phyloP scores from a whole-genome alignment of 2,888 invertebrate genomes.

The Eutolmus rufibarbis region DNA sequence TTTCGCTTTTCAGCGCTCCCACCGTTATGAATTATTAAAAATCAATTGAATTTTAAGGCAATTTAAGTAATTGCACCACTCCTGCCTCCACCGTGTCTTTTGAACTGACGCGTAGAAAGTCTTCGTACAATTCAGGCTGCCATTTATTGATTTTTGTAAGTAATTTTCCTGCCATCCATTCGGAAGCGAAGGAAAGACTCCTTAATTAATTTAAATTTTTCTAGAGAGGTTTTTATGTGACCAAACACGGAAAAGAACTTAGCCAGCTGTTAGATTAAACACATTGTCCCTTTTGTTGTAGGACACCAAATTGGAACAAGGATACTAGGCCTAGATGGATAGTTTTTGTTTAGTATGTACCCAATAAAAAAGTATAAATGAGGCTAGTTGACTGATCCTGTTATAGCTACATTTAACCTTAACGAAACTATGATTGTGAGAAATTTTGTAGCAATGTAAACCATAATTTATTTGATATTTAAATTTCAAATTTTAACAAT shows the following conservation, averaged over 20 bases:
- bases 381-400: neutral
- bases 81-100: neutral
- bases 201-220: neutral
- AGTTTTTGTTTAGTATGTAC: neutral
- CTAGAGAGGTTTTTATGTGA: neutral
- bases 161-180: neutral
- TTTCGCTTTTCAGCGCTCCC: neutral
- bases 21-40: conserved; percentile 24
- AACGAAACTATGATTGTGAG: neutral
- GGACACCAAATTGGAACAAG: neutral
- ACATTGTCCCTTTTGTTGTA: neutral
- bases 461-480: no score
- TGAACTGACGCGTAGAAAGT: neutral
- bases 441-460: neutral
- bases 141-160: neutral
- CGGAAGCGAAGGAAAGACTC: neutral
- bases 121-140: neutral
- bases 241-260: neutral
- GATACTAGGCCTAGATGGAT: neutral
- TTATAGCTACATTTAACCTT: neutral
- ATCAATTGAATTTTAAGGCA: conserved; percentile 23
- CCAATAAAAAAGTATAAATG: neutral
- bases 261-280: neutral
- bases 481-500: no score
- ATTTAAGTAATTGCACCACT: conserved; percentile 8